Evolutionary conservation across 2,797 vertebrate genomes (phyloP).

Genomic region (Sparidentex hasta): DNA sequence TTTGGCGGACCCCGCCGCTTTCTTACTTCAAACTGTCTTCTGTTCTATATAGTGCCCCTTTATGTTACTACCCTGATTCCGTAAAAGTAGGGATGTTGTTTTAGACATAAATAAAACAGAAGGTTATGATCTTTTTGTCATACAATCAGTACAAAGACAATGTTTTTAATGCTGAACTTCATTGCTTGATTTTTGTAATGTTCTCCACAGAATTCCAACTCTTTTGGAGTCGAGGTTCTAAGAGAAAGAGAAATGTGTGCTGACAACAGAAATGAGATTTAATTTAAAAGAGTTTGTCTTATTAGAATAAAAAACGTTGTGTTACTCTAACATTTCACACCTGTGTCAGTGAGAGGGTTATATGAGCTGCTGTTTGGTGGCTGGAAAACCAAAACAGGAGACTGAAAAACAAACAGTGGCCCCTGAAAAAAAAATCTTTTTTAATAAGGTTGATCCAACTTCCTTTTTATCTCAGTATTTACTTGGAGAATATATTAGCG

Average conservation of each 20-base stretch:
- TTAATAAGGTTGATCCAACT: not conserved
- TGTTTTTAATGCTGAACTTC: no score
- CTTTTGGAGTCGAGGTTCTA: no score
- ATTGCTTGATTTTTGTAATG: no score
- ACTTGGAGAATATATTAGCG: slow-evolving; percentile 4
- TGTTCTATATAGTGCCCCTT: no score
- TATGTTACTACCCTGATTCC: no score
- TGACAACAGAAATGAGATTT: not conserved
- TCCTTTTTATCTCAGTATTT: slow-evolving; percentile 2
- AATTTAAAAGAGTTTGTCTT: slow-evolving; percentile 1
- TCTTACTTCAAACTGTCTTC: no score
- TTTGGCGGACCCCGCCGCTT: no score
- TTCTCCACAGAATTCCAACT: no score
- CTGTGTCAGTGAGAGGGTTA: not conserved
- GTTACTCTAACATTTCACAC: not conserved
- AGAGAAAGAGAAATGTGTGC: not conserved
- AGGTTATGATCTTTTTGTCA: no score
- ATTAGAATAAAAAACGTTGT: not conserved
- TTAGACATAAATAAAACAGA: no score
- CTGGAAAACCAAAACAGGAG: not conserved
- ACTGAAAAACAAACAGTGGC: not conserved
- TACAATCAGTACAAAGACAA: no score
- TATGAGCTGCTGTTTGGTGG: not conserved
- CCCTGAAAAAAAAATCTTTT: not conserved
- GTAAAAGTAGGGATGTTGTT: no score